A percentile compares a stretch with the other conserved stretches of the same genome.
Conservation (phyloP, 2,797 vertebrate genomes). For the Scyliorhinus canicula region DNA sequence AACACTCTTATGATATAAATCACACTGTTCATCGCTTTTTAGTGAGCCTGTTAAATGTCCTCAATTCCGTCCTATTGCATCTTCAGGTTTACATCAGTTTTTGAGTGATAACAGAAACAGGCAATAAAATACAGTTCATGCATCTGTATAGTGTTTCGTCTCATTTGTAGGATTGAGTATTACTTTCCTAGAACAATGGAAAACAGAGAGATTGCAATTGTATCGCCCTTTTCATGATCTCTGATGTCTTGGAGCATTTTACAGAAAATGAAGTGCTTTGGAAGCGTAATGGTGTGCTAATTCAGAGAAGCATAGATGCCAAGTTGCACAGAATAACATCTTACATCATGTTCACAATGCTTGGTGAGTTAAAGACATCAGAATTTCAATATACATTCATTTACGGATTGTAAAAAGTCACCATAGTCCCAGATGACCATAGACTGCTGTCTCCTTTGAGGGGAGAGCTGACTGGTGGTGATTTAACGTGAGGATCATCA, state of each 20-base stretch:
- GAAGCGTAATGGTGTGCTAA: not conserved
- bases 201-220: not conserved
- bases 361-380: not conserved
- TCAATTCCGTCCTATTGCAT: not conserved
- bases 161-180: not conserved
- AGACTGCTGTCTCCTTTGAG: too few species aligned
- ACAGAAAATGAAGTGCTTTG: not conserved
- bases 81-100: not conserved
- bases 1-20: not conserved
- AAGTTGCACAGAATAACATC: not conserved
- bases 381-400: not conserved
- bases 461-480: too few species aligned
- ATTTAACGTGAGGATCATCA: too few species aligned
- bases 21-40: not conserved
- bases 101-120: not conserved
- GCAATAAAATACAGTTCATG: not conserved
- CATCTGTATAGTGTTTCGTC: not conserved
- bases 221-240: not conserved
- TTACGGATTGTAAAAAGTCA: too few species aligned
- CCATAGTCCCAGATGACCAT: too few species aligned
- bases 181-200: not conserved
- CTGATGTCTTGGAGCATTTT: too few species aligned
- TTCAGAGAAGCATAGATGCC: not conserved
- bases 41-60: not conserved
- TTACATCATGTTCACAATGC: not conserved